A percentile compares a stretch with the other conserved stretches of the same genome.
Conservation (phyloP, 2,888 invertebrate species). For the Zaprionus bogoriensis region DNA sequence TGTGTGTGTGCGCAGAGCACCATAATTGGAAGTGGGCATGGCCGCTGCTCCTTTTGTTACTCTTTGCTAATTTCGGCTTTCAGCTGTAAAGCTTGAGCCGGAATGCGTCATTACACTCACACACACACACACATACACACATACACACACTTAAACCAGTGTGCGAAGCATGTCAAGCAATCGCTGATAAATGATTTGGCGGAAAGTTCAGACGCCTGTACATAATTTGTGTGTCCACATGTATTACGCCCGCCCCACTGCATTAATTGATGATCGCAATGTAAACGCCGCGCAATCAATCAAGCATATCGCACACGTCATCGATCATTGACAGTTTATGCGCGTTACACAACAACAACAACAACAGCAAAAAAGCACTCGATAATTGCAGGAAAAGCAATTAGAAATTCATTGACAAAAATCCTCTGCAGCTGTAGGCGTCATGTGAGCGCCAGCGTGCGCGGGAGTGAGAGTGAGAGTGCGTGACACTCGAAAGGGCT, state of each 20-base stretch:
- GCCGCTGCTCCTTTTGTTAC: conserved; percentile 28
- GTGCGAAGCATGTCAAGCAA: no score
- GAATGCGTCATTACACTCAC: conserved; percentile 35
- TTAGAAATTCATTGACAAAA: conserved; percentile 61
- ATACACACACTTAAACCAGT: not conserved
- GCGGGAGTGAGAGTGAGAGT: conserved; percentile 17
- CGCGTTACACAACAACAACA: conserved; percentile 24
- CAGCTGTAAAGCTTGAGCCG: conserved; percentile 14
- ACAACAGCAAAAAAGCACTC: no score
- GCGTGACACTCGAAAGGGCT: conserved; percentile 39
- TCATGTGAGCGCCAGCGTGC: conserved; percentile 16
- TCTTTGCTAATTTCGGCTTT: conserved; percentile 34
- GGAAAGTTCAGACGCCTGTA: not conserved
- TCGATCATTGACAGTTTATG: conserved; percentile 23
- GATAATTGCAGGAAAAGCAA: conserved; percentile 30
- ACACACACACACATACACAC: no score
- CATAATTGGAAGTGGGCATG: conserved; percentile 36
- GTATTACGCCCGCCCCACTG: not conserved
- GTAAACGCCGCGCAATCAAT: not conserved
- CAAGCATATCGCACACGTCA: conserved; percentile 3
- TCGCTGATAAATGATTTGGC: not conserved
- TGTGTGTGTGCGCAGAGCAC: conserved; percentile 7
- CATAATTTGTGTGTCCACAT: not conserved
- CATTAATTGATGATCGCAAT: conserved; percentile 2
- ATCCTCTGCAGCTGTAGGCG: conserved; percentile 19